Evolutionary conservation across 1,140 invertebrate species (phyloP), one percentile per base, ranked within the genome.

Genomic region (Ptiloglossa arizonensis): DNA sequence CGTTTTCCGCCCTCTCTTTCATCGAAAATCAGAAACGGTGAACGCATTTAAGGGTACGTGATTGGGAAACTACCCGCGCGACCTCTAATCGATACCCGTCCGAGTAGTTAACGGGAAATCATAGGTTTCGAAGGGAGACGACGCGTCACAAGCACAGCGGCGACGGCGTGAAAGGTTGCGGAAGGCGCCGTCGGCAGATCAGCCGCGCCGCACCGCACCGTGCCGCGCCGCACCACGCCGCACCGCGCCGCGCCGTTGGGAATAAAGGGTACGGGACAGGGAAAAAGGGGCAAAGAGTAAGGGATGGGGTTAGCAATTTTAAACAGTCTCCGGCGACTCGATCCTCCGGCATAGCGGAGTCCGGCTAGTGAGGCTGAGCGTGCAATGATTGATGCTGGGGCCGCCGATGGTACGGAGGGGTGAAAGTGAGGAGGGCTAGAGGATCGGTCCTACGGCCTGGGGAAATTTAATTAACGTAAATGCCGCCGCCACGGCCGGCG

Each of bases 401-500:
- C 85, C 80, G 83, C 84, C 80, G 66, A 75, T 70, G 81, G 77
- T 85, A 79, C 79, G 76, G 80, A 77, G 83, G 80, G 70, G 69
- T 78, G 80, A 80, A 80, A 78, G 75, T 81, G 78, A 81, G 80
- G 73, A 74, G 70, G 73, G 62, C 67, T 70, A 48, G 79, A 80
- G 87, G 78, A 78, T 77, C 79, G 64, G 80, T 82, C 68, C 78
- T 83, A 83, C 78, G 86, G 85, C 80, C 75, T 87, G 88, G 89
- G 88, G 85, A 93, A 92, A 93, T 93, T 93, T 92, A 93, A 93
- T 93, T 93, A 93, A 93, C 92, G 91, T 91, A 92, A 93, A 93
- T 92, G 91, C 88, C 88, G 88, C 86, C 87, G 81, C 88, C 88
- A 89, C 88, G 87, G 87, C 81, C 85, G 86, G 87, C 87, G 81